Percentiles rank a stretch among this genome's conserved stretches.
These are phyloP conservation scores for Halesus radiatus DNA, from an alignment of 1,140 invertebrate species.

Conservation along the genomic window DNA sequence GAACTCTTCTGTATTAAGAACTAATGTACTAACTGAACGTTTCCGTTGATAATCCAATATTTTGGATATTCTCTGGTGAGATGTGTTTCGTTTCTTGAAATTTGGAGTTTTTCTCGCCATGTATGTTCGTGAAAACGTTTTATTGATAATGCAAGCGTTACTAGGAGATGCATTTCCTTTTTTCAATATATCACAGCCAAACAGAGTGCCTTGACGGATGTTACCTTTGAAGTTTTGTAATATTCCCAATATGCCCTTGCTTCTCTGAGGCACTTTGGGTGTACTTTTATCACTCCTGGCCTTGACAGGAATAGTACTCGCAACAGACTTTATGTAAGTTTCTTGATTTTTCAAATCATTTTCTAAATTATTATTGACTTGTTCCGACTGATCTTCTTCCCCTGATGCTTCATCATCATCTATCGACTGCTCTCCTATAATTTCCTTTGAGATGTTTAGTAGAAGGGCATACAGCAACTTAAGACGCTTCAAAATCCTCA, in stretches of 20 bases:
- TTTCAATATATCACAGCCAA: conserved; percentile 4
- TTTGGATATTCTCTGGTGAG: conserved; percentile 17
- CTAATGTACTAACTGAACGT: conserved; percentile 26
- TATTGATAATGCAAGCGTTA: background rate
- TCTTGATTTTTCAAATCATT: background rate
- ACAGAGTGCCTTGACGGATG: background rate
- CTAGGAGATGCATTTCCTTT: background rate
- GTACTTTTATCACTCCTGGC: background rate
- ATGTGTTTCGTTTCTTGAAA: conserved; percentile 22
- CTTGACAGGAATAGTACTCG: conserved; percentile 7
- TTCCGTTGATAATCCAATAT: conserved; percentile 8
- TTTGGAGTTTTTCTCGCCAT: conserved; percentile 33
- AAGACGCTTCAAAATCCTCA: conserved; percentile 61
- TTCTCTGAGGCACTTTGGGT: conserved; percentile 3
- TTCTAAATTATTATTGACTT: conserved; percentile 16
- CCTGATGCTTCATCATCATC: conserved; percentile 58
- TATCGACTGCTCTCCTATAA: conserved; percentile 57
- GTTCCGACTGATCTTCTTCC: conserved; percentile 60
- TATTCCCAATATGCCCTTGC: conserved; percentile 50
- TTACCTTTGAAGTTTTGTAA: conserved; percentile 47
- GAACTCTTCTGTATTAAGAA: conserved; percentile 41
- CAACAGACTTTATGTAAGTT: background rate
- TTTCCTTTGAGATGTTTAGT: conserved; percentile 61
- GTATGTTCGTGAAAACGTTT: conserved; percentile 42
- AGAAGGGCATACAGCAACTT: conserved; percentile 65